Base-by-base conservation (phyloP, 2,888 invertebrate species). In the Cistogaster globosa region DNA sequence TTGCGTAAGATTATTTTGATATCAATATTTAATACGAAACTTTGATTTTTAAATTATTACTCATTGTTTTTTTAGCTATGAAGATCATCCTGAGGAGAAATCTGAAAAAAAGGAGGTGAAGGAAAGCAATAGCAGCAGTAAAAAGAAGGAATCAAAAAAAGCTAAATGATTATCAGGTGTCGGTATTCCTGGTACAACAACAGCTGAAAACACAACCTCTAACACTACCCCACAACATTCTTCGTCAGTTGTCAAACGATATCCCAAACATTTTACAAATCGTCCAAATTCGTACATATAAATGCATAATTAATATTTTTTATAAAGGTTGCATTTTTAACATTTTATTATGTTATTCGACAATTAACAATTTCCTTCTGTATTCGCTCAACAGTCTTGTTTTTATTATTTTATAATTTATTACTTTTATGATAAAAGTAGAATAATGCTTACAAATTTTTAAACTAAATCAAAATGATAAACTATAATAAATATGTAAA, bases 1-100 rank as follows among this genome's bases (percentile, higher is more conserved):
- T 99, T 93, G 96, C 95, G 97, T 98, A 92, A 95, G 96, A 95
- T 45, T 42, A 42, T 16, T 0, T 22, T 45, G 8, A 36, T n/a
- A 8, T 71, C 0, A 12, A 12, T 42, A 42, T 42, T 42, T 42
- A 12, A 12, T 18, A 26, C 12, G 32, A 12, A 8, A 4, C 16
- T 2, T 22, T 32, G n/a, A 11, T 60, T 12, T 65, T 63, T 12
- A 16, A 14, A 32, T 20, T 2, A 83, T 38, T 38, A 26, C 2
- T 32, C 2, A 20, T 60, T 87, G 86, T 67, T 91, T 92, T 91
- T 92, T 69, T 89, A 96, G 95, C 68, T 96, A 96, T 91, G 96
- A 96, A 92, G 96, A 96, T 92, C 94, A 95, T 91, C 95, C 95
- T 26, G 92, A 92, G 77, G 92, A 92, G 92, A 94, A 88, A 90